Evolutionary conservation across 2,888 invertebrate genomes (phyloP), one percentile per base, ranked within the genome.

Genomic region (Coelinius sp.): DNA sequence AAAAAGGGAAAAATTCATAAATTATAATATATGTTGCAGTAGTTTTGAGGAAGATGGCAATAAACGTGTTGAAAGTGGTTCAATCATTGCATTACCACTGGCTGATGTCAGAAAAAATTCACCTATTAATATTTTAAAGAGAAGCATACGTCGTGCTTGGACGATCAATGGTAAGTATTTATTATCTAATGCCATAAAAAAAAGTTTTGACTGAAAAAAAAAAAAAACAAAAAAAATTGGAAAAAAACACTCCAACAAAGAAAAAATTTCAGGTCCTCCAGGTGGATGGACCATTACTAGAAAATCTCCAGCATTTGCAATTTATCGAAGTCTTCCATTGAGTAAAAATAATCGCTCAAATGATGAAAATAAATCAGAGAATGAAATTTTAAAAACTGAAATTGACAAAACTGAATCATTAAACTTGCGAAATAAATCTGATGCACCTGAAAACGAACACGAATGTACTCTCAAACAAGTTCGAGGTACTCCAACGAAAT

Each of bases 71-170:
- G 35, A 65, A 31, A 25, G 56, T 35, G 22, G 7, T 31, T 31
- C 70, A 59, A 25, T 68, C 20, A 66, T 52, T 17, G 24, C 25
- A 12, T 35, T 52, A 38, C 74, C 72, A 67, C 38, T 70, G 52
- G 71, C 59, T 85, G 90, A 81, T 84, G 90, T 77, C 89, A 90
- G 85, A 87, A 89, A 83, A 82, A 88, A 78, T 82, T 88, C 92
- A 38, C 90, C 92, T 56, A 90, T 92, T 73, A 92, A 93, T 83
- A 90, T 92, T 78, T 89, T 93, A 79, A 92, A 92, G 80, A 90
- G 91, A 79, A 92, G 92, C 81, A 92, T 93, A 78, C 90, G 91
- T 63, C 89, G 93, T 71, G 93, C 93, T 74, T 93, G 93, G 93
- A 93, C 93, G 71, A 93, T 93, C 82, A 93, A 93, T 78, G 92